Conservation (phyloP, 2,888 invertebrate species). For the Trichopoda pennipes region DNA sequence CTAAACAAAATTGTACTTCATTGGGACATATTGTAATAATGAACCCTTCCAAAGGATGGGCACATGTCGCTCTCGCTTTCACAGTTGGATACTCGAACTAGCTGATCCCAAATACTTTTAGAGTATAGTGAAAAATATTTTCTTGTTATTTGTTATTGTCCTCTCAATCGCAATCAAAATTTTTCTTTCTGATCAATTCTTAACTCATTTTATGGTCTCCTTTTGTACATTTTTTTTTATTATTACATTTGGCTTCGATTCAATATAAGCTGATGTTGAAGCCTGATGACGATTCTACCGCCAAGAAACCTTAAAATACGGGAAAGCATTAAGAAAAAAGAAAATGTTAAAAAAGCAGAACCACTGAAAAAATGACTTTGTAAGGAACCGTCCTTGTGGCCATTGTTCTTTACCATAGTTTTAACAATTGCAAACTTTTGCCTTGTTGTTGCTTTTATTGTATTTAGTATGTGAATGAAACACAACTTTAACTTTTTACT, state of each 20-base stretch:
- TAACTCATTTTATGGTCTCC: conserved; percentile 43
- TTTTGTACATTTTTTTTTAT: conserved; percentile 6
- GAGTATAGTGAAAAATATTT: conserved; percentile 54
- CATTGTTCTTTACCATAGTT: conserved; percentile 67
- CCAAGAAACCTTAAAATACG: conserved; percentile 50
- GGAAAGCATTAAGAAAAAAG: conserved; percentile 21
- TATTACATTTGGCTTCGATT: conserved; percentile 34
- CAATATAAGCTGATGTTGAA: conserved; percentile 52
- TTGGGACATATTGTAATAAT: conserved; percentile 60
- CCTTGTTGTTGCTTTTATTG: conserved; percentile 30
- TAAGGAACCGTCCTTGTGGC: conserved; percentile 67
- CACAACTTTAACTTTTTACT: conserved; percentile 28
- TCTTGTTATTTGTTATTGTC: conserved; percentile 31
- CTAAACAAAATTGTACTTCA: conserved; percentile 15
- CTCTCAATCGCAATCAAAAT: conserved; percentile 71
- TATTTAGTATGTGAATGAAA: conserved; percentile 54
- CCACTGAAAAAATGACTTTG: conserved; percentile 56
- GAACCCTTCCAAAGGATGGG: conserved; percentile 68
- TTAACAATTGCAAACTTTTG: conserved; percentile 55
- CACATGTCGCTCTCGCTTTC: conserved; percentile 72
- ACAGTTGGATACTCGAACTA: conserved; percentile 67
- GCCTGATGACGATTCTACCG: conserved; percentile 61
- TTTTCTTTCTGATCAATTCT: conserved; percentile 61
- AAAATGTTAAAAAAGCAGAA: conserved; percentile 6
- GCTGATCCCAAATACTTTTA: conserved; percentile 9